Percentiles rank a stretch among this genome's conserved stretches.
Conservation (phyloP, 2,797 vertebrate species). For the Peromyscus nudipes region DNA sequence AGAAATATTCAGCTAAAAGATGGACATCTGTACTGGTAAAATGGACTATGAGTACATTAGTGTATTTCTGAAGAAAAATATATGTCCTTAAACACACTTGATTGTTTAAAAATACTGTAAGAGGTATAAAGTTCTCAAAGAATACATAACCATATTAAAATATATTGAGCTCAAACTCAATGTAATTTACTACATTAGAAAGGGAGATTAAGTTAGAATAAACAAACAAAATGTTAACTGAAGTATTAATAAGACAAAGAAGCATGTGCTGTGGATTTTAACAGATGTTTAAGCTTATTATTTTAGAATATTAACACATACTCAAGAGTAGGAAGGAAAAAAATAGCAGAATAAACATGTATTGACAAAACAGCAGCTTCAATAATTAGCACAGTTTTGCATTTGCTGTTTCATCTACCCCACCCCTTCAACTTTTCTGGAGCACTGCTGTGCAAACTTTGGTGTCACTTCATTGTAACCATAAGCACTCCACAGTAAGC, state of each 20-base stretch:
- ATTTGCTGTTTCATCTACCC: neutral
- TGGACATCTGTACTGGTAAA: neutral
- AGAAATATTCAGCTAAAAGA: neutral
- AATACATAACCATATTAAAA: neutral
- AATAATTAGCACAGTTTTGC: neutral
- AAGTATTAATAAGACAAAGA: conserved; percentile 10
- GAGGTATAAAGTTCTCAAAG: neutral
- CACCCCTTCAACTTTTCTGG: neutral
- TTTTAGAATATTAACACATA: neutral
- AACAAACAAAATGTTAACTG: neutral
- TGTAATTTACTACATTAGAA: neutral
- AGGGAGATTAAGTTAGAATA: neutral
- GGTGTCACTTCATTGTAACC: neutral
- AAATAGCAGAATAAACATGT: rapidly evolving
- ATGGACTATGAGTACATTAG: neutral
- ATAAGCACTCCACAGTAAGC: neutral
- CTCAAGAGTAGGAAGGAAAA: neutral
- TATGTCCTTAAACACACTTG: neutral
- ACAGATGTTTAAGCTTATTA: neutral
- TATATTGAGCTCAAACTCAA: neutral
- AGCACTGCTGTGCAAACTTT: neutral
- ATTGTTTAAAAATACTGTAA: neutral
- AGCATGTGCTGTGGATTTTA: neutral
- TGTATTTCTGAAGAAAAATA: neutral
- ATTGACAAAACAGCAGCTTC: neutral